Percentiles rank a stretch among this genome's conserved stretches.
phyloP scores from a whole-genome alignment of 2,888 invertebrate genomes.

The Aspidapion aeneum region DNA sequence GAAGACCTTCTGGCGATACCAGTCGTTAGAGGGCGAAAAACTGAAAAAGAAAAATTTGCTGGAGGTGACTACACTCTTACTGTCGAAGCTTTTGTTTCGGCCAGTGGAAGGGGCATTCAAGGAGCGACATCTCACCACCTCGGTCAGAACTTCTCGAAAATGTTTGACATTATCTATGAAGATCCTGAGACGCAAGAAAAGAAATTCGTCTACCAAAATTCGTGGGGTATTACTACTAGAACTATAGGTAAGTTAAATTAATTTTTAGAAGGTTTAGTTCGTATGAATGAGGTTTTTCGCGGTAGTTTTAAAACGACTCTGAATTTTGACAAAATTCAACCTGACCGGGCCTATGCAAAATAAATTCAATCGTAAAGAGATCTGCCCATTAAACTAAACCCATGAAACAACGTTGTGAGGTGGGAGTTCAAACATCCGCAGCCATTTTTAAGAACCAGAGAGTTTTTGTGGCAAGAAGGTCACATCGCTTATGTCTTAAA shows the following conservation, averaged over 20 bases:
- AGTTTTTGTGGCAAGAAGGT: conserved; percentile 99
- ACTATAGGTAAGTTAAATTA: conserved; percentile 68
- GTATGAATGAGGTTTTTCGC: no score
- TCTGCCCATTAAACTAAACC: conserved; percentile 93
- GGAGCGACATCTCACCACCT: conserved; percentile 98
- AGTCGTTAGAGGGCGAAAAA: conserved; percentile 92
- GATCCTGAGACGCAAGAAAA: conserved; percentile 89
- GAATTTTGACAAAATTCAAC: no score
- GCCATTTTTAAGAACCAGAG: conserved; percentile 95
- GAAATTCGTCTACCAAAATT: conserved; percentile 92
- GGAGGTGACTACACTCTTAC: conserved; percentile 97
- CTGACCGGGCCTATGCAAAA: conserved; percentile 96
- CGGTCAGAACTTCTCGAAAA: conserved; percentile 99
- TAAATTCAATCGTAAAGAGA: conserved; percentile 98
- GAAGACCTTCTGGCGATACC: conserved; percentile 91
- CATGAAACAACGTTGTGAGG: conserved; percentile 99
- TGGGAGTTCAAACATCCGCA: conserved; percentile 99
- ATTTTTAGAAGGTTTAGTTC: background rate
- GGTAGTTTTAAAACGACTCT: no score
- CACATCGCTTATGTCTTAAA: conserved; percentile 89
- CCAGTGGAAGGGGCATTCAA: conserved; percentile 91
- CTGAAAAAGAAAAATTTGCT: conserved; percentile 99
- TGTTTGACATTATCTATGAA: conserved; percentile 97
- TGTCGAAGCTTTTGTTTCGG: conserved; percentile 92
- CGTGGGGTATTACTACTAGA: conserved; percentile 97